Base-by-base conservation (phyloP, 2,113 vertebrate genomes). In the Barnardius zonarius region DNA sequence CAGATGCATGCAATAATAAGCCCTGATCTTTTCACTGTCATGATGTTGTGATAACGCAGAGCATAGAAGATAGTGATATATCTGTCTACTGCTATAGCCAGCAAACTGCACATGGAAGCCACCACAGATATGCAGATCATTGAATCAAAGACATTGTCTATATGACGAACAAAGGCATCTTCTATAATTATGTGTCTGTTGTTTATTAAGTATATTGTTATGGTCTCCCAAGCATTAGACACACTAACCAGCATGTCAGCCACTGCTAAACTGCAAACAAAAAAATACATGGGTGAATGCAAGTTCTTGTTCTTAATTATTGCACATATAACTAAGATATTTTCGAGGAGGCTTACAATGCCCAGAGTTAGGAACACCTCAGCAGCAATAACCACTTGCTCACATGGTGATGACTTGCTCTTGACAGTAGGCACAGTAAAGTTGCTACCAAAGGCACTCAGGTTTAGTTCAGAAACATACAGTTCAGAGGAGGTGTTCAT, bases 41-140 rank as follows among this genome's bases (percentile, higher is more conserved):
- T 99, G 86, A 99, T 99, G 96, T 99, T 99, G 96, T 99, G 99
- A 93, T 99, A 99, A 66, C 98, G 98, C 83, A 99, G 97, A 31
- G 99, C 99, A 6, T 99, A 99, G 96, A 99, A 99, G 89, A 99
- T 99, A 15, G 99, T 99, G 92, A 99, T 95, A 5, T 99, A 99
- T 86, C 99, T 98, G 93, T 99, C 99, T 78, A 99, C 98, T 6
- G 99, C 99, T 10, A 99, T 99, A 70, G 99, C 99, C 97, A 99
- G 95, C 94, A 99, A 97, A 89, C 99, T 99, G 82, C 99, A 99
- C 99, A 99, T 99, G 30, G 99, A 99, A 24, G 99, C 99, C 93
- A 99, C 99, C 28, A 99, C 98, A 14, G 99, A 99, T 95, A 99
- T 99, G 97, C 99, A 99, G 97, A 99, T 99, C 98, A 99, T 98